Evolutionary conservation across 1,140 invertebrate species (phyloP), one percentile per base, ranked within the genome.

Genomic region (Hyphantria cunea): DNA sequence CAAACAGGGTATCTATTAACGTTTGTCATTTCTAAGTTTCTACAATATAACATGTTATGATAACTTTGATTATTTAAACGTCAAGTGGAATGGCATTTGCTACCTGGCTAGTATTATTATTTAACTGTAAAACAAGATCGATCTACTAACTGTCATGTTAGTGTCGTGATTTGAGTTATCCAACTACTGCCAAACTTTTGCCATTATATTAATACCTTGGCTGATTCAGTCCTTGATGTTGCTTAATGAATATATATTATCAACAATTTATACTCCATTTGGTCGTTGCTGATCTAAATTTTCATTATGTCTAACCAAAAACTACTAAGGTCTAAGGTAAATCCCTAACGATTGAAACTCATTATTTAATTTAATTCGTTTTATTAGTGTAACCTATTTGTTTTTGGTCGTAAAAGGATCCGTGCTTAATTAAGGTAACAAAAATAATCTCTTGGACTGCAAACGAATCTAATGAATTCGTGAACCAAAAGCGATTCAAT

Each of bases 381-480:
- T 56, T 47, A 56, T 56, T 56, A 56, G 41, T 34, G 32, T 8
- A 44, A 56, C 32, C 53, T 33, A 47, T 56, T 15, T 25, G 42
- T 45, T 47, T 56, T 47, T 31, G 44, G 53, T 47, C 42, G 42
- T 33, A 31, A 25, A 47, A 55, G 33, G 32, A 31, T 17, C 42
- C 42, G 25, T 41, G 44, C 41, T 55, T 56, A 56, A 56, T 56
- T 25, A 47, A 47, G 25, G 42, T 56, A 56, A 56, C 31, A 47
- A 34, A 56, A 47, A 42, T 33, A 34, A 56, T 56, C 41, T 56
- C 34, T 47, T 41, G 41, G 13, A 47, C 14, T 10, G 53, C 45
- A 55, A 37, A 44, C 41, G 52, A 42, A 47, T 34, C 42, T 47
- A 56, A 56, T 56, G 32, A 56, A 37, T 15, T 0, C 17, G 32